These are phyloP conservation scores for Dastarcus helophoroides DNA, from an alignment of 2,888 invertebrate genomes.

Conservation along the genomic window DNA sequence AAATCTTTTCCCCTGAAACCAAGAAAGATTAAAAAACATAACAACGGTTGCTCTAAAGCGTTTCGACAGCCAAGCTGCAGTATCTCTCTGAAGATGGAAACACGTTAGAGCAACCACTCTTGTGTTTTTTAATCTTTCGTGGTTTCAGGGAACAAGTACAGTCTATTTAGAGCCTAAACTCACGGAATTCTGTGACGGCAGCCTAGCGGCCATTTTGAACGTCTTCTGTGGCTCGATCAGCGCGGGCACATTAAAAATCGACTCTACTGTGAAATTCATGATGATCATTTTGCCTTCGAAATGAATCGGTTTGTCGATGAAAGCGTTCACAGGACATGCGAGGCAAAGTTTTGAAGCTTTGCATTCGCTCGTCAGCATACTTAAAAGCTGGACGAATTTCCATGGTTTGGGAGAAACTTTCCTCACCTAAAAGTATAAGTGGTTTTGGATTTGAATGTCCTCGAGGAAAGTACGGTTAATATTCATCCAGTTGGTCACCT, in stretches of 20 bases:
- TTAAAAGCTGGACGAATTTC: slow-evolving; percentile 20
- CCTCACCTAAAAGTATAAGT: slow-evolving; percentile 13
- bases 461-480: too few species aligned
- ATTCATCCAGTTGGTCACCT: too few species aligned
- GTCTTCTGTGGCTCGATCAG: slow-evolving; percentile 22
- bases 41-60: too few species aligned
- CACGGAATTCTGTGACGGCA: slow-evolving; percentile 20
- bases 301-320: slow-evolving; percentile 17
- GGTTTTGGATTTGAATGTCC: background rate
- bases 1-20: too few species aligned
- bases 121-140: too few species aligned
- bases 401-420: slow-evolving; percentile 18
- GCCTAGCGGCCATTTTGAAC: slow-evolving; percentile 23
- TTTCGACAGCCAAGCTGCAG: too few species aligned
- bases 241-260: slow-evolving; percentile 29
- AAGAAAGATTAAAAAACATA: too few species aligned
- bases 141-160: too few species aligned
- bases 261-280: slow-evolving; percentile 29
- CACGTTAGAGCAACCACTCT: too few species aligned
- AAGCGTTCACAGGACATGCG: slow-evolving; percentile 22
- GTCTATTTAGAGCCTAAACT: slow-evolving; percentile 6
- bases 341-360: slow-evolving; percentile 25
- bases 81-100: too few species aligned
- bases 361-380: slow-evolving; percentile 22
- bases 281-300: slow-evolving; percentile 19